Evolutionary conservation across 2,888 invertebrate genomes (phyloP).

Genomic region (Yponomeuta malinellus): DNA sequence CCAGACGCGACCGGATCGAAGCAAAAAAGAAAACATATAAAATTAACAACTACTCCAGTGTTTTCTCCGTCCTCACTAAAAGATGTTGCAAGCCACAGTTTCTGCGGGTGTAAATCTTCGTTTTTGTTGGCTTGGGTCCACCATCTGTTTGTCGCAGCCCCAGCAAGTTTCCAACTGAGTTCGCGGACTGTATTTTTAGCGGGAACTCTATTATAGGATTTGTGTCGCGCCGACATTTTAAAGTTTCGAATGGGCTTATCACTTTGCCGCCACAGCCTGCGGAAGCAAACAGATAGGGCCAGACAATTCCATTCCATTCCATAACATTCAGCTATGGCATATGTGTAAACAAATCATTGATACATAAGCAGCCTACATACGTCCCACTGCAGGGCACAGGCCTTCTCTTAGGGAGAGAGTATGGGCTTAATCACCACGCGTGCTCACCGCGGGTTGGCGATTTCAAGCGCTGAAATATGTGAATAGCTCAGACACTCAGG

Average conservation of each 20-base stretch:
- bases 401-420: too few species aligned
- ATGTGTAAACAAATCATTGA: too few species aligned
- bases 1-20: neutral
- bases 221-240: neutral
- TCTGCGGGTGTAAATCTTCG: constrained; percentile 18
- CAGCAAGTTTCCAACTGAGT: constrained; percentile 11
- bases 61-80: constrained; percentile 13
- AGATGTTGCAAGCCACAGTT: constrained; percentile 19
- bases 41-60: neutral
- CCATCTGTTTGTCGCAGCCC: constrained; percentile 16
- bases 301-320: too few species aligned
- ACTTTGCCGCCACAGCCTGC: neutral
- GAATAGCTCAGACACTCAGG: too few species aligned
- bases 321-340: too few species aligned
- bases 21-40: neutral
- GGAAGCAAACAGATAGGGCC: too few species aligned
- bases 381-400: too few species aligned
- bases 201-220: constrained; percentile 10
- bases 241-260: constrained; percentile 1
- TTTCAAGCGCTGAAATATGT: too few species aligned
- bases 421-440: too few species aligned
- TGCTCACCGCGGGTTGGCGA: too few species aligned
- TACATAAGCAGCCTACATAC: too few species aligned
- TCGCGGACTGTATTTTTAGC: constrained; percentile 12
- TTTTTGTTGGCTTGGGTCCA: constrained; percentile 16